phyloP scores from a whole-genome alignment of 2,888 invertebrate species.

The Synergus itoensis region DNA sequence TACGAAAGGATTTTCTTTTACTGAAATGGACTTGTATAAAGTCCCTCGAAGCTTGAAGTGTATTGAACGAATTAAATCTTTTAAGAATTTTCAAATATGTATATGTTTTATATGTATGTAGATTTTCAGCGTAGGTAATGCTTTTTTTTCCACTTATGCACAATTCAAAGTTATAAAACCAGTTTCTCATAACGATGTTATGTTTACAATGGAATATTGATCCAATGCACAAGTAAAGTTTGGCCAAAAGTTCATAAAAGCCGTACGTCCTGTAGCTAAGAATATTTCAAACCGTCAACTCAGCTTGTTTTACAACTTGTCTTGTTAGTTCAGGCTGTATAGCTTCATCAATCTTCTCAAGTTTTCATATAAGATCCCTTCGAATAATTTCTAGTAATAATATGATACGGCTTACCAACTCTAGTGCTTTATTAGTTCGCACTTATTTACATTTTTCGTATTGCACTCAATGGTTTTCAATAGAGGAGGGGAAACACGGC shows the following conservation, averaged over 20 bases:
- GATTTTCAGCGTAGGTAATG: background rate
- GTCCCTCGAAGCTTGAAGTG: conserved; percentile 13
- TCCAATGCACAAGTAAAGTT: conserved; percentile 36
- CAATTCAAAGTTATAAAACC: conserved; percentile 12
- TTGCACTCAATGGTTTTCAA: too few relatives aligned
- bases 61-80: conserved; percentile 14
- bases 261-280: background rate
- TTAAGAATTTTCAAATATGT: background rate
- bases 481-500: too few relatives aligned
- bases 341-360: conserved; percentile 37
- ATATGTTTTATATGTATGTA: too few relatives aligned
- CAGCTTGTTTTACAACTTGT: conserved; percentile 35
- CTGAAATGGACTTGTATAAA: conserved; percentile 13
- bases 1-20: conserved; percentile 40
- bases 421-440: background rate
- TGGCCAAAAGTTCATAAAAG: conserved; percentile 24
- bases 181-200: background rate
- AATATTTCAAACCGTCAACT: conserved; percentile 37
- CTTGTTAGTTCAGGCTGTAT: conserved; percentile 35
- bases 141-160: conserved; percentile 13
- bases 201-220: conserved; percentile 28
- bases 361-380: conserved; percentile 9
- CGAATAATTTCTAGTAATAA: conserved; percentile 14
- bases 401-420: background rate
- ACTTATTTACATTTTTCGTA: too few relatives aligned